Conservation (phyloP, 2,113 vertebrate species). For the Scartelaos histophorus region DNA sequence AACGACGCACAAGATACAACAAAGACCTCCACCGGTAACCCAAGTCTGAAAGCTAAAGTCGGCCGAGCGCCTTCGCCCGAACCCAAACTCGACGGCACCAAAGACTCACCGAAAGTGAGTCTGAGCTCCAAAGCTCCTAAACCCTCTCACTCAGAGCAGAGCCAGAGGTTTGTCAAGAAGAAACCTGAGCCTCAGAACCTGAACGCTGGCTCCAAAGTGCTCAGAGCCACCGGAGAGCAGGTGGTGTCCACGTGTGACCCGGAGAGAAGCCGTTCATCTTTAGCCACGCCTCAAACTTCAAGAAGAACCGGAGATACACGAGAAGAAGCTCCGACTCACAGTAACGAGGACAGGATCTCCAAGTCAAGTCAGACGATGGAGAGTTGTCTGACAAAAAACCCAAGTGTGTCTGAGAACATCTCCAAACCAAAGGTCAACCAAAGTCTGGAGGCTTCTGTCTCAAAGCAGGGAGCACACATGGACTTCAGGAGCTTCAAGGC, state of each 20-base stretch:
- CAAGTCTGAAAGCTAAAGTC: conserved; percentile 4
- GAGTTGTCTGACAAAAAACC: neutral
- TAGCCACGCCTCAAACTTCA: neutral
- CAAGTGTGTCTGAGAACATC: neutral
- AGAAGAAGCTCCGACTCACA: neutral
- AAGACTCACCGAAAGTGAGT: neutral
- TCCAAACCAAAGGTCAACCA: neutral
- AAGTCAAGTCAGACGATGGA: neutral
- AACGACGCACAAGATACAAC: conserved; percentile 3
- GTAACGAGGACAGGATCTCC: neutral
- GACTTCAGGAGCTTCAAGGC: neutral
- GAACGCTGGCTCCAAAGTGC: neutral
- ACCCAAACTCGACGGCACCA: neutral
- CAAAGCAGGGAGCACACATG: neutral
- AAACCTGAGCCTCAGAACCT: neutral
- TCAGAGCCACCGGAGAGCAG: neutral
- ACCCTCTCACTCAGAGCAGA: conserved; percentile 7
- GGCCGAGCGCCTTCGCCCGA: neutral
- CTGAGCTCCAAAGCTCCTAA: neutral
- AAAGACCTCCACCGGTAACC: conserved; percentile 7
- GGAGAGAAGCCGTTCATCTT: neutral
- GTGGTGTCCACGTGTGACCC: neutral
- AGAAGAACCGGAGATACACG: neutral
- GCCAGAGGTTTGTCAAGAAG: conserved; percentile 7
- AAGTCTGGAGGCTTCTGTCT: neutral